phyloP scores from a whole-genome alignment of 2,888 invertebrate genomes.

The Myopa testacea region DNA sequence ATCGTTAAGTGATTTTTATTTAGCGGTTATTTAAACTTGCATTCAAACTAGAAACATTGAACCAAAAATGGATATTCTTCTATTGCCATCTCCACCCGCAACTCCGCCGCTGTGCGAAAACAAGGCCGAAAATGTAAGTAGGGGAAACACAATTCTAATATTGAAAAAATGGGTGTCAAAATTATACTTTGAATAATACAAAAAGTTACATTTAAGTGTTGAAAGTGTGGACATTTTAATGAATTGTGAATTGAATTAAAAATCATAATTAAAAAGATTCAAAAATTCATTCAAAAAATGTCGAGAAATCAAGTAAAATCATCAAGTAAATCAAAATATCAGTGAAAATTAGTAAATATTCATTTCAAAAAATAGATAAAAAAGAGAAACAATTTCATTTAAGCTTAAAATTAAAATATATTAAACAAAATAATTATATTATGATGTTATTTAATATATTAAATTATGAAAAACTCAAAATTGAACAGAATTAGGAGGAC shows the following conservation, averaged over 20 bases:
- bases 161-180: not conserved
- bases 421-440: no score
- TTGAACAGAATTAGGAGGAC: not conserved
- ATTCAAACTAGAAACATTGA: slow-evolving; percentile 9
- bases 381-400: no score
- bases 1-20: not conserved
- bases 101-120: slow-evolving; percentile 76
- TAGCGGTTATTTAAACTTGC: slow-evolving; percentile 13
- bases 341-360: no score
- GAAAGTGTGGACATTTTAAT: no score
- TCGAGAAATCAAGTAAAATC: not conserved
- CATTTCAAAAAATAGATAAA: no score
- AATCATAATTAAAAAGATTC: no score
- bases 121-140: slow-evolving; percentile 65
- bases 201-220: no score
- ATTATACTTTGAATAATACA: no score
- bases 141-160: slow-evolving; percentile 11
- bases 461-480: not conserved
- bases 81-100: slow-evolving; percentile 77
- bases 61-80: slow-evolving; percentile 64
- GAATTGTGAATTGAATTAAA: no score
- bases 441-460: no score
- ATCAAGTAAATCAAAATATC: no score
- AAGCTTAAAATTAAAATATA: no score
- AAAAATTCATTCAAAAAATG: not conserved